These are phyloP conservation scores for Terrapene triunguis DNA, from an alignment of 2,113 vertebrate genomes.

Conservation along the genomic window DNA sequence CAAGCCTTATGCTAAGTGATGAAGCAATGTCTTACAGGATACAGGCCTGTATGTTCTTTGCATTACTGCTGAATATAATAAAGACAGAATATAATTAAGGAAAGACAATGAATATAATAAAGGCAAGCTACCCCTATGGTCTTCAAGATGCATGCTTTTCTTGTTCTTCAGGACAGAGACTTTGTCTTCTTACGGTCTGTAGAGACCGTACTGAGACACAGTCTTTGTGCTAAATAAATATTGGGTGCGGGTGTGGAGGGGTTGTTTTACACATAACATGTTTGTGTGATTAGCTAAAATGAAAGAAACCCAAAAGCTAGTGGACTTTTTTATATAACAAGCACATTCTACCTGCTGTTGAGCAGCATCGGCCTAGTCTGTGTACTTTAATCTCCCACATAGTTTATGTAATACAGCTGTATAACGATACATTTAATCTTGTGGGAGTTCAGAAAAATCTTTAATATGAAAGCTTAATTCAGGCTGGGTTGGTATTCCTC, in stretches of 20 bases:
- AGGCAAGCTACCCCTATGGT: too few relatives aligned
- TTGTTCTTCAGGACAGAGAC: not conserved
- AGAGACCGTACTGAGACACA: not conserved
- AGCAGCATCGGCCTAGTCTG: not conserved
- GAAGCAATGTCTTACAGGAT: too few relatives aligned
- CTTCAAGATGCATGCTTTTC: not conserved
- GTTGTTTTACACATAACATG: not conserved
- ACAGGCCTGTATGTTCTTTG: too few relatives aligned
- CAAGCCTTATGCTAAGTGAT: too few relatives aligned
- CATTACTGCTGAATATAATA: too few relatives aligned
- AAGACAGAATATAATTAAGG: too few relatives aligned
- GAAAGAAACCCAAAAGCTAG: too few relatives aligned
- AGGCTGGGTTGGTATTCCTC: not conserved
- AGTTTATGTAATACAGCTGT: accelerated
- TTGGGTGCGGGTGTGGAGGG: not conserved
- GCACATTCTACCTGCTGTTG: not conserved
- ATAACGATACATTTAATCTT: not conserved
- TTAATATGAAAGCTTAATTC: slow-evolving; percentile 1
- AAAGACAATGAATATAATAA: too few relatives aligned
- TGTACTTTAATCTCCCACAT: not conserved
- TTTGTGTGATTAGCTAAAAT: not conserved
- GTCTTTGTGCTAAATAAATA: not conserved
- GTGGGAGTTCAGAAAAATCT: not conserved
- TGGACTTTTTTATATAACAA: not conserved
- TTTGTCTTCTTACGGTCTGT: not conserved